These are phyloP conservation scores for Ips nitidus DNA, from an alignment of 1,140 invertebrate species.

Conservation along the genomic window DNA sequence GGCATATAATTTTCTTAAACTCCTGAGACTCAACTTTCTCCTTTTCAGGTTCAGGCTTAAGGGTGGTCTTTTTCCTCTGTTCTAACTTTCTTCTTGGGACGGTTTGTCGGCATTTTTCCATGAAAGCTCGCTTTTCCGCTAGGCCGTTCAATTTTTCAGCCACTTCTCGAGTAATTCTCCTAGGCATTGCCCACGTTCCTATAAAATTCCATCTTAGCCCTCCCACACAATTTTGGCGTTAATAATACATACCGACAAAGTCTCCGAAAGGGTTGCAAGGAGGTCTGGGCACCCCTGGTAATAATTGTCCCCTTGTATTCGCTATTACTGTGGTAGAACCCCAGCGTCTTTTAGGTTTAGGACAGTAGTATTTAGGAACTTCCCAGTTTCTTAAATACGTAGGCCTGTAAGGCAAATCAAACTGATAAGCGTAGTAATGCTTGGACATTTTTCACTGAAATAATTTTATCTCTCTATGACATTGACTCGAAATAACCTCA, in stretches of 20 bases:
- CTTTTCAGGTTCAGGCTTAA: constrained; percentile 7
- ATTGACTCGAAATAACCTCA: background rate
- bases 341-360: constrained; percentile 52
- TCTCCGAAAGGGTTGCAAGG: constrained; percentile 54
- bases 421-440: constrained; percentile 33
- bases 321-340: constrained; percentile 54
- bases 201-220: background rate
- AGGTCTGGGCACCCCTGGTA: constrained; percentile 53
- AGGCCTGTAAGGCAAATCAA: constrained; percentile 33
- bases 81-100: background rate
- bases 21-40: background rate
- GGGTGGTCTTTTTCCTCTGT: background rate
- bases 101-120: constrained; percentile 9
- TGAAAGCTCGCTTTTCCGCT: constrained; percentile 18
- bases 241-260: too few species aligned
- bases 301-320: constrained; percentile 57
- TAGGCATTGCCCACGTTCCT: constrained; percentile 30
- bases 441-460: constrained; percentile 26
- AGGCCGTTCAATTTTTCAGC: constrained; percentile 27
- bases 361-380: constrained; percentile 60
- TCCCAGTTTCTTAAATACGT: constrained; percentile 64
- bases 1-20: constrained; percentile 20
- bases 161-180: constrained; percentile 16
- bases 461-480: background rate
- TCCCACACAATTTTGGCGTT: too few species aligned